phyloP scores from a whole-genome alignment of 2,888 invertebrate species.

The Hydrotaea cyrtoneurina region DNA sequence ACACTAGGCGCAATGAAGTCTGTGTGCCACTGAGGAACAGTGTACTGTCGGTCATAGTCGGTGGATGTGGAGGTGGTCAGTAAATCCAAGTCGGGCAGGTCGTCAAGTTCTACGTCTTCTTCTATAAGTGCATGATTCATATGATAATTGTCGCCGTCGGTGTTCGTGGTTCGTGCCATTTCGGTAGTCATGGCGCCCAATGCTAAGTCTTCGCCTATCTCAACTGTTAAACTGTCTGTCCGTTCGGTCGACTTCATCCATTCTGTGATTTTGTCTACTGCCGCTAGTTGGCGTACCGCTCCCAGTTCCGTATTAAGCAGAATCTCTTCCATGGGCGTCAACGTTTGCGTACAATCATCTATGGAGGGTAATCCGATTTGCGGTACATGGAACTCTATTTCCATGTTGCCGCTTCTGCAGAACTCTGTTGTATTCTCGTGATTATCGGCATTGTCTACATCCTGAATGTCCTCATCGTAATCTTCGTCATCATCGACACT shows the following conservation, averaged over 20 bases:
- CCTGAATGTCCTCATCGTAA: conserved; percentile 69
- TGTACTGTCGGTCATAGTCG: conserved; percentile 4
- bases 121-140: conserved; percentile 86
- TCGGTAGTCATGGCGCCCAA: conserved; percentile 69
- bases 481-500: conserved; percentile 75
- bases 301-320: conserved; percentile 71
- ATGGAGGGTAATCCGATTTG: conserved; percentile 72
- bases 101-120: conserved; percentile 88
- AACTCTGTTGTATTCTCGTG: conserved; percentile 45
- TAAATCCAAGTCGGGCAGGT: conserved; percentile 78
- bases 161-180: too few species aligned
- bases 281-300: conserved; percentile 72
- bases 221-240: conserved; percentile 76
- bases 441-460: conserved; percentile 65
- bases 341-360: conserved; percentile 76
- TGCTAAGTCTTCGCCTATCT: conserved; percentile 73
- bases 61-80: background rate
- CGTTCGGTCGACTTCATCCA: conserved; percentile 80
- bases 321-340: conserved; percentile 76
- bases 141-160: conserved; percentile 81
- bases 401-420: conserved; percentile 70
- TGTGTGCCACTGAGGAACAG: background rate
- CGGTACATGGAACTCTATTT: conserved; percentile 75
- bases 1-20: background rate
- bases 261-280: conserved; percentile 79